Percentiles rank a stretch among this genome's conserved stretches.
Evolutionary conservation across 2,888 invertebrate genomes (phyloP).

Genomic region (Rhogogaster chlorosoma): DNA sequence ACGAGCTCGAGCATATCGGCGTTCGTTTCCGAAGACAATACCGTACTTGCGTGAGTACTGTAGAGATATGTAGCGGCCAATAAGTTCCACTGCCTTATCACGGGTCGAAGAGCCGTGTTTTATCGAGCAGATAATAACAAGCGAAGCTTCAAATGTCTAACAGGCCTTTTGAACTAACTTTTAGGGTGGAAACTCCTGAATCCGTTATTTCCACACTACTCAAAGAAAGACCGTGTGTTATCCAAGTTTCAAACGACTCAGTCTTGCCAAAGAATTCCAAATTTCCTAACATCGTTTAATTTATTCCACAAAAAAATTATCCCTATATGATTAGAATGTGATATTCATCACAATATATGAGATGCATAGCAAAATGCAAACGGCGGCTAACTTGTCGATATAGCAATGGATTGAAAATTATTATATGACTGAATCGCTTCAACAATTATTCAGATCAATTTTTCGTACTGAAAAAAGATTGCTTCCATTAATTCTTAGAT

Average conservation of each 20-base stretch:
- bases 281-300: not conserved
- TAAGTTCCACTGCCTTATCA: constrained; percentile 7
- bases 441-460: not conserved
- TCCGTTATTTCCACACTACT: not conserved
- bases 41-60: not conserved
- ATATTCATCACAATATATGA: no score
- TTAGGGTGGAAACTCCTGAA: not conserved
- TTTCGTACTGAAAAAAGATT: not conserved
- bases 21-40: constrained; percentile 2
- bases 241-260: not conserved
- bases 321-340: no score
- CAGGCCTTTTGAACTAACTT: constrained; percentile 1
- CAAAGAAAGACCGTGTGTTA: not conserved
- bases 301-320: not conserved
- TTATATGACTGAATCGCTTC: not conserved
- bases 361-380: not conserved
- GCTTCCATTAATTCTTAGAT: not conserved
- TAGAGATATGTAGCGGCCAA: not conserved
- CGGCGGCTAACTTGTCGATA: not conserved
- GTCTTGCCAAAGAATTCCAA: not conserved
- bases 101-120: constrained; percentile 11
- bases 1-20: not conserved
- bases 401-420: not conserved
- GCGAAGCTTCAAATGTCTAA: constrained; percentile 15
- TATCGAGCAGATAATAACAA: constrained; percentile 21